Base-by-base conservation (phyloP, 1,140 invertebrate genomes). In the Bacillus rossius region DNA sequence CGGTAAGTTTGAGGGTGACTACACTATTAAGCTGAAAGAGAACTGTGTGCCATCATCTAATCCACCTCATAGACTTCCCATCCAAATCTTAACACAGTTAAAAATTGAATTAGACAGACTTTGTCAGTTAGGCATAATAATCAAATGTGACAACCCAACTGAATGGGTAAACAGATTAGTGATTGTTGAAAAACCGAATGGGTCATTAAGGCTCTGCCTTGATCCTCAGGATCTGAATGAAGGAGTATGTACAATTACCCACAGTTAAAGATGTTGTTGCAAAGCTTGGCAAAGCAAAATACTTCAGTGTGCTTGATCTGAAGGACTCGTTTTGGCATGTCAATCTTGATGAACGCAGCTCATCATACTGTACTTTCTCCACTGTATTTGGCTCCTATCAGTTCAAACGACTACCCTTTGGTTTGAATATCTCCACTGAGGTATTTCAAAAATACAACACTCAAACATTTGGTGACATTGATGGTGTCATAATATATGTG, bases 131-230 rank as follows among this genome's bases (percentile, higher is more conserved):
- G 65, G 55, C 16, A 52, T 63, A 8, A 63, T 65, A 26, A 22
- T n/a, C 1, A 50, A 53, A 40, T 60, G 61, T 40, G 47, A 61
- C 20, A 57, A 54, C 47, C 60, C 56, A 3, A 40, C 57, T 1
- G 60, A 64, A n/a, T 77, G 74, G 72, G 65, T 67, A 17, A 63
- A 69, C 19, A 71, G 72, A 14, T 57, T 74, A 38, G 65, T 76
- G 0, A 57, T 68, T 20, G 67, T 72, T 7, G 61, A 64, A 40
- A 76, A 77, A 56, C 52, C 62, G 42, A 65, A 69, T 58, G 70
- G 67, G 8, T 51, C 56, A 22, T 55, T 72, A 3, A 58, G 74
- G 16, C 34, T 78, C 1, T 75, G 71, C 55, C 64, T 72, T 8
- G 74, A 78, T 53, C 75, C 64, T 62, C 51, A 38, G 38, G 41